Evolutionary conservation across 2,888 invertebrate species (phyloP), one percentile per base, ranked within the genome.

Genomic region (Timandra comae): DNA sequence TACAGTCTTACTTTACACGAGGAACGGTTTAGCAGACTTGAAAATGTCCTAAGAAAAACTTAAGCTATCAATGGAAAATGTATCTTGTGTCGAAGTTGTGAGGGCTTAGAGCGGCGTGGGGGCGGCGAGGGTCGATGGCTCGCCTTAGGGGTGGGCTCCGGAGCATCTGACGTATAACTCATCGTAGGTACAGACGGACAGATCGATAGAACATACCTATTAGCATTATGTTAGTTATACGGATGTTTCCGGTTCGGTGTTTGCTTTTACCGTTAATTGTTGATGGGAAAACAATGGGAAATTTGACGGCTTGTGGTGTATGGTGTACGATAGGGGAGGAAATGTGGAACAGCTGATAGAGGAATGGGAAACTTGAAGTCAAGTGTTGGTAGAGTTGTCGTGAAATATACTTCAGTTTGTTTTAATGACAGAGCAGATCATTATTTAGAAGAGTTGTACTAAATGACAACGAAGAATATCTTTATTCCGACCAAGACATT

Each of bases 201-300:
- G 73, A 79, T 82, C 82, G 73, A 84, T 84, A 79, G 48, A 49
- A 51, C 61, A 59, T 64, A 71, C 71, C 69, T 76, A 76, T 66
- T 69, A 56, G 53, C 43, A 40, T 56, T 42, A 44, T 65, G 67
- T 78, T 75, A 71, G 74, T 75, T 74, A 44, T 68, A 65, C 53
- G 56, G 61, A 52, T 46, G 52, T 49, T 47, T 38, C 34, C 30
- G 36, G 35, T 25, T 40, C 29, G 41, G 47, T 40, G 41, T 50
- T 36, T 41, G 34, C 30, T 41, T 35, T 34, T 6, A 24, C 4
- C 7, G 24, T 16, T 16, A 6, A n/a, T 16, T 16, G 16, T 6
- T 16, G 16, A 16, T 16, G 16, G 3, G 16, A 16, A 5, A 16
- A 16, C 16, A 16, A 16, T 16, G 16, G 3, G 16, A n/a, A n/a